These are phyloP conservation scores for Anastrepha ludens DNA, from an alignment of 1,140 invertebrate species.

Conservation along the genomic window DNA sequence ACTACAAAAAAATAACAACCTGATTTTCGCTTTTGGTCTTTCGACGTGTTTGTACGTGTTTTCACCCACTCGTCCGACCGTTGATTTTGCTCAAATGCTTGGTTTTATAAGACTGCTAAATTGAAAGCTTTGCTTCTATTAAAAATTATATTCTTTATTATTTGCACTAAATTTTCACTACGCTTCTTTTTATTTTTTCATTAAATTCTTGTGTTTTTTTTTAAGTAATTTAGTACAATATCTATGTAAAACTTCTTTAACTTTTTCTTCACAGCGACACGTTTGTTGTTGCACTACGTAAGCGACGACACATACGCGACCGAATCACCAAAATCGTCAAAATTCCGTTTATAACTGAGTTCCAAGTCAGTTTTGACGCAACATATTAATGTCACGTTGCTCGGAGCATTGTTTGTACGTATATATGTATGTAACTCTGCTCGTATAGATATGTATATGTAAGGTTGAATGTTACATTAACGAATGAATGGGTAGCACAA, in stretches of 20 bases:
- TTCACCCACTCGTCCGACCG: constrained; percentile 12
- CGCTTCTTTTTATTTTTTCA: not conserved
- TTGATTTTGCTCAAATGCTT: not conserved
- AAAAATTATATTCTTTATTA: not conserved
- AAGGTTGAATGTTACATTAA: not conserved
- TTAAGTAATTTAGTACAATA: not conserved
- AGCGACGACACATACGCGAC: not conserved
- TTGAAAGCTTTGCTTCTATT: not conserved
- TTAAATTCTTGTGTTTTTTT: not conserved
- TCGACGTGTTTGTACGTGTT: not conserved
- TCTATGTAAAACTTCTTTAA: constrained; percentile 2
- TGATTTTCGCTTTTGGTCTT: constrained; percentile 12
- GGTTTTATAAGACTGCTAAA: not conserved
- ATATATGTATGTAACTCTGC: not conserved
- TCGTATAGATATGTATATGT: not conserved
- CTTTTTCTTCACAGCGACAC: constrained; percentile 14
- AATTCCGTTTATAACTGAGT: constrained; percentile 28
- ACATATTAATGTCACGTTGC: constrained; percentile 43
- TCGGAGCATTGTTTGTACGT: constrained; percentile 5
- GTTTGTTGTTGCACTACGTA: constrained; percentile 38
- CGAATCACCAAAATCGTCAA: not conserved
- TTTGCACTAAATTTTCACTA: not conserved
- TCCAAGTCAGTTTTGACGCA: constrained; percentile 6
- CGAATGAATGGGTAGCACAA: constrained; percentile 22
- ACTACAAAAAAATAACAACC: constrained; percentile 22